These are phyloP conservation scores for Acanthoscelides obtectus DNA, from an alignment of 2,888 invertebrate genomes.

Conservation along the genomic window DNA sequence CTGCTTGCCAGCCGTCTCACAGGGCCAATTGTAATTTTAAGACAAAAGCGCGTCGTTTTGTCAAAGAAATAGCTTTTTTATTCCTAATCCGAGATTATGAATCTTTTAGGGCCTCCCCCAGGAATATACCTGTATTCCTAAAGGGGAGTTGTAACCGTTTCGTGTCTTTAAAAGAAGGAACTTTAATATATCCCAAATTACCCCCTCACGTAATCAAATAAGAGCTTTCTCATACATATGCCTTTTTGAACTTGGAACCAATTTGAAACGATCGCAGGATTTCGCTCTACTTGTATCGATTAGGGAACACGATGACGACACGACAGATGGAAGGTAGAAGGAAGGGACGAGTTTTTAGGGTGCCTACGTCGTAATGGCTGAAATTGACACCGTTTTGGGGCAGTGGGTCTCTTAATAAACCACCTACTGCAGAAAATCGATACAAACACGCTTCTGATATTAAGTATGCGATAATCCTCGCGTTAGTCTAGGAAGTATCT, in stretches of 20 bases:
- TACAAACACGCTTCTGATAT: background rate
- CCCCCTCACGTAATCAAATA: conserved; percentile 26
- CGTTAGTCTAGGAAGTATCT: too few species aligned
- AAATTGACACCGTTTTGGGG: conserved; percentile 18
- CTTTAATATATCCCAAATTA: conserved; percentile 29
- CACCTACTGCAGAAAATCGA: background rate
- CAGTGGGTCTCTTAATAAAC: conserved; percentile 14
- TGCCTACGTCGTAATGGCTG: conserved; percentile 13
- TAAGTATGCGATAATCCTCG: background rate
- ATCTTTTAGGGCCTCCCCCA: conserved; percentile 42
- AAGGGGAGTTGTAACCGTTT: conserved; percentile 17
- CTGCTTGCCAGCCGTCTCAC: conserved; percentile 32
- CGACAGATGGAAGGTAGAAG: background rate
- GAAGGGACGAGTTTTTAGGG: conserved; percentile 8
- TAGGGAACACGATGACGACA: conserved; percentile 2
- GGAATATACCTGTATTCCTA: conserved; percentile 31
- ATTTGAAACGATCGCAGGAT: conserved; percentile 20
- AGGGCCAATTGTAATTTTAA: conserved; percentile 45
- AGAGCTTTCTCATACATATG: conserved; percentile 22
- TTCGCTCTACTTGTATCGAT: conserved; percentile 17
- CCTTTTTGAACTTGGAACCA: conserved; percentile 19
- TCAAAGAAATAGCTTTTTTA: conserved; percentile 45
- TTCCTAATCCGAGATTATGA: conserved; percentile 46
- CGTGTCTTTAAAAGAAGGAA: conserved; percentile 25
- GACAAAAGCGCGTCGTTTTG: conserved; percentile 44